phyloP scores from a whole-genome alignment of 2,888 invertebrate species.

The Teleogryllus oceanicus region DNA sequence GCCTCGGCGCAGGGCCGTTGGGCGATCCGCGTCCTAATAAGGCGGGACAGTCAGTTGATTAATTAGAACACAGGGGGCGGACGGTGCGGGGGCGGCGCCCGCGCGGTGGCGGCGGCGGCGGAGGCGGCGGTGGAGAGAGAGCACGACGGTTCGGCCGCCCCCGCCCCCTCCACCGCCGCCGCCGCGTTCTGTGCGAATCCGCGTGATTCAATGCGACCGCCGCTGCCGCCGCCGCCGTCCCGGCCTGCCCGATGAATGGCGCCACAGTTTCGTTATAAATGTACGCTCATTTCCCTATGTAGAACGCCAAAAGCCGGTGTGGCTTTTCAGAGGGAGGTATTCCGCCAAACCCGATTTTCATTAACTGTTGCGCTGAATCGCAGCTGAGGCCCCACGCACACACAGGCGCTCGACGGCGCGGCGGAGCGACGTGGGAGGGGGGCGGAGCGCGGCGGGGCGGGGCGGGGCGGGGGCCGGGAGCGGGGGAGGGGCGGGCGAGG shows the following conservation, averaged over 20 bases:
- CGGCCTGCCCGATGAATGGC: neutral
- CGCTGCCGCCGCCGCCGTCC: neutral
- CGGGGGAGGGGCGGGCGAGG: neutral
- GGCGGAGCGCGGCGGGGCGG: neutral
- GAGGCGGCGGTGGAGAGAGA: conserved; percentile 20
- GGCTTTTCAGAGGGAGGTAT: neutral
- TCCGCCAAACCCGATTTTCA: conserved; percentile 45
- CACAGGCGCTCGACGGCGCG: neutral
- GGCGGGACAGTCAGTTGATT: conserved; percentile 34
- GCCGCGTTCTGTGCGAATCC: neutral
- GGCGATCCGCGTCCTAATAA: conserved; percentile 26
- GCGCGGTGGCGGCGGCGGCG: conserved; percentile 23
- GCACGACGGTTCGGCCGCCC: conserved; percentile 25
- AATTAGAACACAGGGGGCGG: conserved; percentile 30
- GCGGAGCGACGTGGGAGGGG: neutral
- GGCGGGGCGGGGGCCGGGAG: neutral
- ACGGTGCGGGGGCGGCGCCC: neutral
- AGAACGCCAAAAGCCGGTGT: conserved; percentile 11
- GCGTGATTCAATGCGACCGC: neutral
- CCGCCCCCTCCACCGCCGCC: neutral
- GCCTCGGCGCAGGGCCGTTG: no score
- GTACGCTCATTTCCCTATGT: conserved; percentile 18
- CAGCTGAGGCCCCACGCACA: conserved; percentile 32
- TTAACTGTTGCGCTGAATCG: conserved; percentile 41
- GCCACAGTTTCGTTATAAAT: conserved; percentile 10